These are phyloP conservation scores for Sycobia sp. DNA, from an alignment of 1,140 invertebrate species.

Conservation along the genomic window DNA sequence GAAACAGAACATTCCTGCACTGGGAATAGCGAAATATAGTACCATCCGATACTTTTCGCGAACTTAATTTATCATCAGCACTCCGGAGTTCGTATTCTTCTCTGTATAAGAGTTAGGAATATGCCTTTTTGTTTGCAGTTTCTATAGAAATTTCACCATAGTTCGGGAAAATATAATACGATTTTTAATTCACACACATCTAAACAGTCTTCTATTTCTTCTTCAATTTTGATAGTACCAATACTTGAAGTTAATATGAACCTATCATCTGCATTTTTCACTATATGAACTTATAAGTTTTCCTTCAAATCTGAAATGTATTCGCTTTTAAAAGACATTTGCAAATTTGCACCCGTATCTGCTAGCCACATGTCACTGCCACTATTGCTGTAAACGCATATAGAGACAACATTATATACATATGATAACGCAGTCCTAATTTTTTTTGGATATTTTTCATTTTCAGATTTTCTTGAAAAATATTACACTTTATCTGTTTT, in stretches of 20 bases:
- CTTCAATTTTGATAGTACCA: conserved; percentile 18
- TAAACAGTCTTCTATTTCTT: conserved; percentile 1
- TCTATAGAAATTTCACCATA: conserved; percentile 28
- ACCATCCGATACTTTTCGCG: no score
- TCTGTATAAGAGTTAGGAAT: no score
- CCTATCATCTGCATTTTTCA: no score
- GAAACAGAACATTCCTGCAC: background rate
- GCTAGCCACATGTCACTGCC: background rate
- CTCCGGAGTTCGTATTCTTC: conserved; percentile 11
- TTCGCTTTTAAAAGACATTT: background rate
- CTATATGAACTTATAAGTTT: no score
- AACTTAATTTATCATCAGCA: background rate
- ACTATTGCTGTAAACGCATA: background rate
- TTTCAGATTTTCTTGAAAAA: no score
- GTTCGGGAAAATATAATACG: conserved; percentile 19
- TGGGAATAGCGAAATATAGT: no score
- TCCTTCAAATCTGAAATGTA: no score
- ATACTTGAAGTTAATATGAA: background rate
- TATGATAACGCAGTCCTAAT: background rate
- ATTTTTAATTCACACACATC: no score
- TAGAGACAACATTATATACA: background rate
- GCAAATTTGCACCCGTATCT: background rate
- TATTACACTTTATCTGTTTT: no score
- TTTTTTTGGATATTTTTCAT: background rate
- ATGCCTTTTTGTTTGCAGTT: conserved; percentile 6